Percentiles rank a stretch among this genome's conserved stretches.
These are phyloP conservation scores for Peromyscus maniculatus DNA, from an alignment of 2,113 vertebrate species.

Conservation along the genomic window DNA sequence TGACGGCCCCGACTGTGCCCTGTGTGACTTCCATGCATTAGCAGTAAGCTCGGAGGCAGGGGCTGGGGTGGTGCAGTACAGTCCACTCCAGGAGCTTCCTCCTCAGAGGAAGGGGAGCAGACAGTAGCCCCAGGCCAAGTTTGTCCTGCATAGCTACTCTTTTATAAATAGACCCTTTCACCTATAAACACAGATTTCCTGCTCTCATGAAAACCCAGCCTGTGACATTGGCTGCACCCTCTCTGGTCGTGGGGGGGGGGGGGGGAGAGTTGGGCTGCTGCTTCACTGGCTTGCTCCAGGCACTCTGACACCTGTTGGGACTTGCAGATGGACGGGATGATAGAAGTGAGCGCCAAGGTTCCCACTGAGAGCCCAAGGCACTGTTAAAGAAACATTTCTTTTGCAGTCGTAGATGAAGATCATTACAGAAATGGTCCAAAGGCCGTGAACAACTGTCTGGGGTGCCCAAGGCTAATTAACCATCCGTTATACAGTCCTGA, in stretches of 20 bases:
- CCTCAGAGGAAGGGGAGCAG: neutral
- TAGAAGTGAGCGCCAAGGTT: neutral
- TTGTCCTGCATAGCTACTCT: neutral
- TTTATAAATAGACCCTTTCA: slow-evolving; percentile 41
- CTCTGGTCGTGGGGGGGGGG: neutral
- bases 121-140: neutral
- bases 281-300: neutral
- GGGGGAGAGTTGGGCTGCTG: neutral
- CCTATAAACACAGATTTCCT: slow-evolving; percentile 34
- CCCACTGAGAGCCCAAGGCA: neutral
- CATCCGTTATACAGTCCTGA: neutral
- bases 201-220: neutral
- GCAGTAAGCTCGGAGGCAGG: fast-evolving
- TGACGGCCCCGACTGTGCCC: neutral
- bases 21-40: fast-evolving
- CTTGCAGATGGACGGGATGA: neutral
- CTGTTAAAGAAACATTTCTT: neutral
- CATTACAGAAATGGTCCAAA: neutral
- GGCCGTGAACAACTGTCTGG: neutral
- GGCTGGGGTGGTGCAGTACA: fast-evolving
- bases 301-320: neutral
- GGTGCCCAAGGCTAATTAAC: neutral
- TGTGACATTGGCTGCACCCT: fast-evolving
- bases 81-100: neutral
- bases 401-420: neutral